phyloP scores from a whole-genome alignment of 2,797 vertebrate species.

The Rousettus madagascariensis region DNA sequence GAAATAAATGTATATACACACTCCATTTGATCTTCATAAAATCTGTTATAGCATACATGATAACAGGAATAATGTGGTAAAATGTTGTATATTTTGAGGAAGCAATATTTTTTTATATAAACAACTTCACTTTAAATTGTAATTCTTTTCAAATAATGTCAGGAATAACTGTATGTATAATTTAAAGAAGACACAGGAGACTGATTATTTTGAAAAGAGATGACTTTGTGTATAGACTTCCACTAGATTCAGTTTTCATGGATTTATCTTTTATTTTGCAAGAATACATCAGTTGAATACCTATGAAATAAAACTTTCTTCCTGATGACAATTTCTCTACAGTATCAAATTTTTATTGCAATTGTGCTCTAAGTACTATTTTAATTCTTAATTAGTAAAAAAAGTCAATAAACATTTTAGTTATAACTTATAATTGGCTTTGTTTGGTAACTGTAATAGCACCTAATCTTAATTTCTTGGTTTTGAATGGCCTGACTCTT shows the following conservation, averaged over 20 bases:
- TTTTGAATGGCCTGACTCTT: constrained; percentile 9
- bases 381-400: constrained; percentile 30
- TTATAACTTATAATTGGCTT: background rate
- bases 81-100: constrained; percentile 1
- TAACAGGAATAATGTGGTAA: background rate
- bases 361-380: background rate
- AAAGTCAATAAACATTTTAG: background rate
- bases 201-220: constrained; percentile 42
- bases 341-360: background rate
- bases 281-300: background rate
- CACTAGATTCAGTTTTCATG: background rate
- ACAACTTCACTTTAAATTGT: constrained; percentile 10
- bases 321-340: background rate
- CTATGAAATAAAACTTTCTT: background rate
- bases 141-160: constrained; percentile 55
- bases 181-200: background rate
- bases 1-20: background rate
- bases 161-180: background rate
- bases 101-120: background rate
- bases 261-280: constrained; percentile 42
- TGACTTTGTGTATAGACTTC: background rate
- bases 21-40: background rate
- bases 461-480: background rate
- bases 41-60: background rate
- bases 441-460: background rate